Base-by-base conservation (phyloP, 2,888 invertebrate genomes). In the Synanthedon formicaeformis region DNA sequence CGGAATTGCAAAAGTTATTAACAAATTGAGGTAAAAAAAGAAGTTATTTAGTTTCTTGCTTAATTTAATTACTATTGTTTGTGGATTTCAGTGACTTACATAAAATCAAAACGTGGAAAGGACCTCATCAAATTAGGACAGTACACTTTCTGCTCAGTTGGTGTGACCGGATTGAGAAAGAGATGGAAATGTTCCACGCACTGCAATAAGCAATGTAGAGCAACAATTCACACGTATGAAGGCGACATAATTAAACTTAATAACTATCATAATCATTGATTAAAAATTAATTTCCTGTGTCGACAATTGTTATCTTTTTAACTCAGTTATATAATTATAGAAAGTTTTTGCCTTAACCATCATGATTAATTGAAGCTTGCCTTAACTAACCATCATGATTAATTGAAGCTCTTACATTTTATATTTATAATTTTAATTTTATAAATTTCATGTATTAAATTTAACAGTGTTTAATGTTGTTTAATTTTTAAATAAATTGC, bases 181-280 rank as follows among this genome's bases (percentile, higher is more conserved):
- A 52, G 70, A 40, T 67, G 67, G 67, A 57, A 55, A 51, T 67
- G 67, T 53, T 55, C 55, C 5, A 59, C 60, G 3, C 60, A 65
- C 50, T 57, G 57, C 16, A 55, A 2, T 8, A 51, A 48, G 13
- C 59, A 60, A 13, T 67, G 69, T 52, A 59, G 52, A 23, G 69
- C 68, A 5, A 56, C 53, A 18, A 48, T 64, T 0, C 60, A 58
- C 27, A 67, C 64, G 0, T 40, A 57, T 2, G 51, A 58, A 4
- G 55, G 60, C 23, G 50, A 50, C 12, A 60, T 65, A 3, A 49
- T 64, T 2, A 55, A 51, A 34, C 54, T 53, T 51, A 54, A 55
- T 16, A 57, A 55, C 23, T 41, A 54, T 10, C 56, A 58, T 18
- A 53, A 54, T 23, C 65, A 66, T 50, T 52, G 45, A 45, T 13